Base-by-base conservation (phyloP, 2,113 vertebrate species). In the Pyrgilauda ruficollis region DNA sequence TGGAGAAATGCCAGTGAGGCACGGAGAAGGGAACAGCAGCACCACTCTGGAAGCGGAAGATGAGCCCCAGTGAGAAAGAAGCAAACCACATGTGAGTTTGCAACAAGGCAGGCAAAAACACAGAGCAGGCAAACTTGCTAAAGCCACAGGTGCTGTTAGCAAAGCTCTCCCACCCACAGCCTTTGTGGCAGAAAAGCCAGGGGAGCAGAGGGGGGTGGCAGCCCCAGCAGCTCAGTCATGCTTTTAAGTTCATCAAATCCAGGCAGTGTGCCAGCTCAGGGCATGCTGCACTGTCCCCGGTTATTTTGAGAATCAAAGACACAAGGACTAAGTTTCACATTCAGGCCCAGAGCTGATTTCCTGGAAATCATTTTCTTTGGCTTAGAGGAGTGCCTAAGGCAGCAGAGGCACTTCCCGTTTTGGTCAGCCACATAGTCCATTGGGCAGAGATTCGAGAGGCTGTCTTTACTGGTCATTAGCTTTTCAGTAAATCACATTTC, bases 221-320 rank as follows among this genome's bases (percentile, higher is more conserved):
- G 33, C 2, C 5, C 8, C 10, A 8, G 17, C 23, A 70, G 28
- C 13, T 43, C 27, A 14, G 15, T 63, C 19, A n/a, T 63, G 15
- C 26, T 20, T 61, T 58, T 6, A 5, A 15, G 15, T 15, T 55
- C 33, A 43, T 50, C 27, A 46, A 3, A 70, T 37, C 19, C 24
- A 15, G 35, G 73, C 44, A 56, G 24, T 17, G 5, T 39, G 33
- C 53, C 62, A 83, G 12, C 8, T 1, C 2, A 2, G 55, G 3
- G 2, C 0, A 7, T 1, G 8, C 87, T 31, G 31, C 31, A 27
- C 6, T 1, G 0, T 15, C 2, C 1, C 0, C 0, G 3, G 7
- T 52, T 84, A 23, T 61, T 91, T 16, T 43, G 20, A 15, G 20
- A 50, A 33, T 6, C 18, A 16, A 12, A 7, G 19, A 9, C 18